phyloP scores from a whole-genome alignment of 1,140 invertebrate genomes.

The Diorhabda sublineata region DNA sequence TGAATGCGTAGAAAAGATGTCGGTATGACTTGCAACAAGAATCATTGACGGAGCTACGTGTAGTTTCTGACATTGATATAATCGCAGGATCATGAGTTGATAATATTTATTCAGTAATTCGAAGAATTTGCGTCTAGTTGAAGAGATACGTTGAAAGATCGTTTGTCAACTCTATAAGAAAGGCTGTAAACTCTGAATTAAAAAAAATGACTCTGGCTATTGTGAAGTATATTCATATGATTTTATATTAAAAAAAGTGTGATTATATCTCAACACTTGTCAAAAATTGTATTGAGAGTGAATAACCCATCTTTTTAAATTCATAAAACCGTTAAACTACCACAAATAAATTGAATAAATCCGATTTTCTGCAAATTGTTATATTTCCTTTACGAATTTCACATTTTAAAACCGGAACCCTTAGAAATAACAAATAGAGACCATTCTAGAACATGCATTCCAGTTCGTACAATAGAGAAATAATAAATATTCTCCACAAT shows the following conservation, averaged over 20 bases:
- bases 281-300: too few species aligned
- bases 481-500: conserved; percentile 19
- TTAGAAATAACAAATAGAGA: conserved; percentile 15
- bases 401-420: conserved; percentile 10
- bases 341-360: neutral
- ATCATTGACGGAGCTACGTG: conserved; percentile 2
- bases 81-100: neutral
- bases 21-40: conserved; percentile 27
- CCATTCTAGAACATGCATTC: too few species aligned
- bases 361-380: conserved; percentile 17
- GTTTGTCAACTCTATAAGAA: neutral
- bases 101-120: neutral
- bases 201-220: too few species aligned
- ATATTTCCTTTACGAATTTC: conserved; percentile 8
- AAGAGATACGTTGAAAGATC: neutral
- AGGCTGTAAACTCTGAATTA: neutral
- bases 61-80: conserved; percentile 5
- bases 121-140: neutral
- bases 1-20: conserved; percentile 19
- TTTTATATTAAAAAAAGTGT: too few species aligned
- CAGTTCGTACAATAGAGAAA: neutral
- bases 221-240: too few species aligned
- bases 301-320: neutral
- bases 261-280: too few species aligned
- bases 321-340: conserved; percentile 7